Evolutionary conservation across 1,140 invertebrate genomes (phyloP).

Genomic region (Pemphigus obesinymphae): DNA sequence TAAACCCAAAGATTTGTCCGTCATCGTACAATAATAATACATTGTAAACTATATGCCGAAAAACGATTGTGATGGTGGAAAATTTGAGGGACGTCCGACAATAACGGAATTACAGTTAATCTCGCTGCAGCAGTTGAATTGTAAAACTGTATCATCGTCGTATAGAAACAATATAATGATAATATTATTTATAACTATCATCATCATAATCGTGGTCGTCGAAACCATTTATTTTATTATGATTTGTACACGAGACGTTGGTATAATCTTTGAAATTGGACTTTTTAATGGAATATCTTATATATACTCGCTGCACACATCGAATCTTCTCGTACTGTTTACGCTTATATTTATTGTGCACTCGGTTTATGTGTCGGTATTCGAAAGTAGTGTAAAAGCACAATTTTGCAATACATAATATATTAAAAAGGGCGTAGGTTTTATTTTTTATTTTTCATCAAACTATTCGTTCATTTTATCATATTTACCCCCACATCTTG

Average conservation of each 20-base stretch:
- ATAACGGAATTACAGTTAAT: not conserved
- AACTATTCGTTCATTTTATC: not conserved
- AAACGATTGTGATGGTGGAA: not conserved
- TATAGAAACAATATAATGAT: not conserved
- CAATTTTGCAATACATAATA: not conserved
- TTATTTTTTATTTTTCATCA: constrained; percentile 4
- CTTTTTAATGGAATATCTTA: constrained; percentile 29
- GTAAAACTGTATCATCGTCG: not conserved
- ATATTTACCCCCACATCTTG: not conserved
- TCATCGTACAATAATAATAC: too few species aligned
- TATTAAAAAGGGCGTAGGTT: constrained; percentile 22
- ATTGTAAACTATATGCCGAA: not conserved
- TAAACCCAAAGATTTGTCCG: too few species aligned
- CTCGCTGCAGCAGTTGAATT: too few species aligned
- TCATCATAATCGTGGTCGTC: not conserved
- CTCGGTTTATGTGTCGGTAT: not conserved
- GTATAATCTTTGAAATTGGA: constrained; percentile 20
- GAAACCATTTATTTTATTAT: constrained; percentile 2
- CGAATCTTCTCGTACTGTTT: not conserved
- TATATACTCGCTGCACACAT: not conserved
- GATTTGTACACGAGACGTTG: constrained; percentile 19
- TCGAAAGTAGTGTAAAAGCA: not conserved
- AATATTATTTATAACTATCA: not conserved
- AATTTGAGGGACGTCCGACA: not conserved
- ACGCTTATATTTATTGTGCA: too few species aligned